Evolutionary conservation across 2,113 vertebrate species (phyloP).

Genomic region (Charadrius vociferus): DNA sequence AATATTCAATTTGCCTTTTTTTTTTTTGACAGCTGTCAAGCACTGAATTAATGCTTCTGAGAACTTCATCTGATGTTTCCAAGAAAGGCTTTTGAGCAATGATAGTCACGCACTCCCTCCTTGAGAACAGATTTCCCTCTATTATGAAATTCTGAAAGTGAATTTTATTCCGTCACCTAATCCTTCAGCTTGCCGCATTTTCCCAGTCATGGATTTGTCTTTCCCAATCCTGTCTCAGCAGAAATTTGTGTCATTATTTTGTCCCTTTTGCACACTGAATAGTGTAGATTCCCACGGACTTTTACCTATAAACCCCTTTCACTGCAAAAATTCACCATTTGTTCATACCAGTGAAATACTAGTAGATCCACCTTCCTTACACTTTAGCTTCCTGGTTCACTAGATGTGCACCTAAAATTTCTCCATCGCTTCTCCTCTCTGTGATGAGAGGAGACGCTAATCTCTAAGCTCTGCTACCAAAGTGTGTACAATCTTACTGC

Average conservation of each 20-base stretch:
- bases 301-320: background rate
- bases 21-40: constrained; percentile 42
- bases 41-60: background rate
- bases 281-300: background rate
- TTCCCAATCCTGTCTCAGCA: background rate
- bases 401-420: background rate
- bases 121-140: background rate
- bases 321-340: background rate
- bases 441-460: background rate
- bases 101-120: background rate
- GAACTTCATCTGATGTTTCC: constrained; percentile 17
- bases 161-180: background rate
- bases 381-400: background rate
- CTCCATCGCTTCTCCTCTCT: background rate
- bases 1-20: background rate
- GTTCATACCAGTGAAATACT: background rate
- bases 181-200: background rate
- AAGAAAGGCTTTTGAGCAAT: background rate
- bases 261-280: background rate
- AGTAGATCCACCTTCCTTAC: background rate
- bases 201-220: background rate
- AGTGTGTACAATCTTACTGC: background rate
- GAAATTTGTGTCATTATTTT: background rate
- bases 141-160: background rate
- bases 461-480: background rate